Conservation (phyloP, 92 coral and sea anemone genomes). For the Heteractis magnifica region DNA sequence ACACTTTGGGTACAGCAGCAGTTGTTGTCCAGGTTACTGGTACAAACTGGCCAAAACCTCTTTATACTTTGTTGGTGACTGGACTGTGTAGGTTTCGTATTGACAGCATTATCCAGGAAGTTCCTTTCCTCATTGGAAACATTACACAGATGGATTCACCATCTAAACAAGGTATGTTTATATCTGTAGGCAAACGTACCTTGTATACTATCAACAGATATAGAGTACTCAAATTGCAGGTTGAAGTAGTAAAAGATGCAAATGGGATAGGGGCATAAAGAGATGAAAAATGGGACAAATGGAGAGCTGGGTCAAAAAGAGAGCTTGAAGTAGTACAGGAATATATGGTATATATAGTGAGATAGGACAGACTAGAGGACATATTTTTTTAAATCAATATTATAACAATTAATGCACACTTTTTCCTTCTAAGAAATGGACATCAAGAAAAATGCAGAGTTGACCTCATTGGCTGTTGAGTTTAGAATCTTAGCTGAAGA, state of each 20-base stretch:
- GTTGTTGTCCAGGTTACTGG: conserved; percentile 88
- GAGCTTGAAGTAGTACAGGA: no score
- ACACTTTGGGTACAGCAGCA: conserved; percentile 74
- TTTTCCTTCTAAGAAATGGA: conserved; percentile 26
- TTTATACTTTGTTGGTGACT: conserved; percentile 84
- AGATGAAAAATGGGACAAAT: no score
- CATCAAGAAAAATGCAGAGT: conserved; percentile 76
- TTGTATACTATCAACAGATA: background rate
- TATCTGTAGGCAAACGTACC: background rate
- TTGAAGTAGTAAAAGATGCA: background rate
- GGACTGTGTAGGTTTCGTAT: conserved; percentile 80
- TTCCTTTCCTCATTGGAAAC: conserved; percentile 60
- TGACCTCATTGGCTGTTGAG: conserved; percentile 70
- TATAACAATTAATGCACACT: background rate
- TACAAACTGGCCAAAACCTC: conserved; percentile 91
- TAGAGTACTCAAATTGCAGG: background rate
- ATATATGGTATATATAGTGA: no score
- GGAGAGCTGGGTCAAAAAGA: no score
- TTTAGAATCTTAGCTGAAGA: conserved; percentile 66
- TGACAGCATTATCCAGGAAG: conserved; percentile 67
- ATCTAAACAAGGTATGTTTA: conserved; percentile 60
- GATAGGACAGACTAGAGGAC: no score
- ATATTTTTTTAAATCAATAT: background rate
- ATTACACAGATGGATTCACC: conserved; percentile 69
- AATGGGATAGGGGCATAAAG: no score